Evolutionary conservation across 1,140 invertebrate genomes (phyloP).

Genomic region (Heterodera carotae): DNA sequence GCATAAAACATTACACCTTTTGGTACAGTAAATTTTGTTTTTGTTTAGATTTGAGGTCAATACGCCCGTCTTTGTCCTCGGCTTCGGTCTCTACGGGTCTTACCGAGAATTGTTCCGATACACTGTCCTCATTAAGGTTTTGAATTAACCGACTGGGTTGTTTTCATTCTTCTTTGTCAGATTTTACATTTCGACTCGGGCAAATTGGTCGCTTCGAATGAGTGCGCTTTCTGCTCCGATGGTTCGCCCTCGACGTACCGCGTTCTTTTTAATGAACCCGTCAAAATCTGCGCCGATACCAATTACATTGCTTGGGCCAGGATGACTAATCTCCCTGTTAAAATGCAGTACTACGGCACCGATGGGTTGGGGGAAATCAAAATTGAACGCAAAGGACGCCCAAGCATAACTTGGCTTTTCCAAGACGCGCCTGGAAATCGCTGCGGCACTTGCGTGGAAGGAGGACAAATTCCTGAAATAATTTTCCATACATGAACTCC

Average conservation of each 20-base stretch:
- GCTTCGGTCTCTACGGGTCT: too few relatives aligned
- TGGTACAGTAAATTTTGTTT: too few relatives aligned
- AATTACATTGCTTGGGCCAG: slow-evolving; percentile 83
- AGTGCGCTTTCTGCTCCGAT: slow-evolving; percentile 79
- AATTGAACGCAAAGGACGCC: background rate
- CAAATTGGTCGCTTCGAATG: slow-evolving; percentile 78
- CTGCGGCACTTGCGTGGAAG: slow-evolving; percentile 85
- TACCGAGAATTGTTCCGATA: slow-evolving; percentile 81
- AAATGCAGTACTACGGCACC: slow-evolving; percentile 83
- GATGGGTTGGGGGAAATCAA: slow-evolving; percentile 77
- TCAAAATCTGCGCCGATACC: slow-evolving; percentile 79
- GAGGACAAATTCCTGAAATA: slow-evolving; percentile 86
- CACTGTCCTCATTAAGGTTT: slow-evolving; percentile 75
- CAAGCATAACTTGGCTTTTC: slow-evolving; percentile 78
- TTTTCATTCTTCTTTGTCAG: slow-evolving; percentile 60
- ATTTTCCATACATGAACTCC: slow-evolving; percentile 73
- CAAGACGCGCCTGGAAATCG: slow-evolving; percentile 83
- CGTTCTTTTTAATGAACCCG: slow-evolving; percentile 85
- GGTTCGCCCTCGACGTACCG: slow-evolving; percentile 80
- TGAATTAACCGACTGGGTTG: background rate
- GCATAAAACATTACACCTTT: too few relatives aligned
- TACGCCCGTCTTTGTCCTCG: slow-evolving; percentile 80
- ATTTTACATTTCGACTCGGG: slow-evolving; percentile 77
- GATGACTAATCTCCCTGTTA: slow-evolving; percentile 76
- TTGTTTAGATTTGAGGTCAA: slow-evolving; percentile 78